A percentile compares a stretch with the other conserved stretches of the same genome.
Conservation (phyloP, 1,140 invertebrate species). For the honey bee (Apis mellifera) region Amel_HAv3.1 CM009934.2:12643001-12643500, state of each 20-base stretch:
- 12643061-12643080: constrained; percentile 81
- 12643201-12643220: constrained; percentile 99
- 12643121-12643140: constrained; percentile 99
- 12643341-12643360: constrained; percentile 62
- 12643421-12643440: constrained; percentile 81
- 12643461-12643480: constrained; percentile 81
- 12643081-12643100: constrained; percentile 88
- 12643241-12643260: constrained; percentile 88
- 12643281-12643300: constrained; percentile 66
- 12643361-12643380: constrained; percentile 71
- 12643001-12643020: constrained; percentile 81
- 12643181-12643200: constrained; percentile 99
- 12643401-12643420: constrained; percentile 81
- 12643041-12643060: constrained; percentile 79
- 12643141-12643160: constrained; percentile 99
- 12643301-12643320: constrained; percentile 64
- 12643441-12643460: constrained; percentile 78
- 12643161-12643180: constrained; percentile 99
- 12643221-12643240: constrained; percentile 99
- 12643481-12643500: constrained; percentile 79
- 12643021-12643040: constrained; percentile 81
- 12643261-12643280: constrained; percentile 85
- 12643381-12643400: constrained; percentile 77
- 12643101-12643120: constrained; percentile 99
- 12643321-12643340: constrained; percentile 66